Evolutionary conservation across 2,797 vertebrate species (phyloP).

Genomic region (Dallia pectoralis): DNA sequence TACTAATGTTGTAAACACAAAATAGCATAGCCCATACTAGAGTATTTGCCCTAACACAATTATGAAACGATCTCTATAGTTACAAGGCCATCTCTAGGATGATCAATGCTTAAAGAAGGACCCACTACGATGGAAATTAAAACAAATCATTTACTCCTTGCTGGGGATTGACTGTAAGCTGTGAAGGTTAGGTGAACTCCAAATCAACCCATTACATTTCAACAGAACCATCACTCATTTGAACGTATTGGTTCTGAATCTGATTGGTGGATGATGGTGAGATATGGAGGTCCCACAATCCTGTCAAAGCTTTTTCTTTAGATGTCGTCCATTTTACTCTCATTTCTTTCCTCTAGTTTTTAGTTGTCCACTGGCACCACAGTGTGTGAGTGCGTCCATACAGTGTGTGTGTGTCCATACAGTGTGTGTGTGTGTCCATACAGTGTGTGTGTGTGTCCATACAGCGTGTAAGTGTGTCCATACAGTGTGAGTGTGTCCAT

Average conservation of each 20-base stretch:
- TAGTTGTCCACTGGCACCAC: not conserved
- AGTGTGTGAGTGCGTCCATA: not conserved
- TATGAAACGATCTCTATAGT: too few relatives aligned
- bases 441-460: not conserved
- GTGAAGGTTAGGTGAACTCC: conserved; percentile 18
- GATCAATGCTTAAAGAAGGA: too few relatives aligned
- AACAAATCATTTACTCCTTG: not conserved
- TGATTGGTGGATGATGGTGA: not conserved
- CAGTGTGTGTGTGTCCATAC: not conserved
- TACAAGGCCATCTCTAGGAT: too few relatives aligned
- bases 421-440: not conserved
- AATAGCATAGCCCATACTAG: too few relatives aligned
- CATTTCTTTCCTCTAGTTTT: not conserved
- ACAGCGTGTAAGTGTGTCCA: too few relatives aligned
- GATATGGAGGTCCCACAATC: not conserved
- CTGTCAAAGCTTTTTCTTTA: conserved; percentile 2
- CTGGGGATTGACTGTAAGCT: not conserved
- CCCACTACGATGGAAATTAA: not conserved
- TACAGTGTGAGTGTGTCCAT: not conserved
- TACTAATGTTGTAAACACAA: too few relatives aligned
- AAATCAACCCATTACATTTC: conserved; percentile 1
- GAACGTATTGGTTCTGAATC: conserved; percentile 1
- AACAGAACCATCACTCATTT: conserved; percentile 8
- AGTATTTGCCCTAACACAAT: too few relatives aligned
- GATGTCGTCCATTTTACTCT: conserved; percentile 11